A percentile compares a stretch with the other conserved stretches of the same genome.
Conservation (phyloP, 2,113 vertebrate genomes). For the Ageneiosus marmoratus region DNA sequence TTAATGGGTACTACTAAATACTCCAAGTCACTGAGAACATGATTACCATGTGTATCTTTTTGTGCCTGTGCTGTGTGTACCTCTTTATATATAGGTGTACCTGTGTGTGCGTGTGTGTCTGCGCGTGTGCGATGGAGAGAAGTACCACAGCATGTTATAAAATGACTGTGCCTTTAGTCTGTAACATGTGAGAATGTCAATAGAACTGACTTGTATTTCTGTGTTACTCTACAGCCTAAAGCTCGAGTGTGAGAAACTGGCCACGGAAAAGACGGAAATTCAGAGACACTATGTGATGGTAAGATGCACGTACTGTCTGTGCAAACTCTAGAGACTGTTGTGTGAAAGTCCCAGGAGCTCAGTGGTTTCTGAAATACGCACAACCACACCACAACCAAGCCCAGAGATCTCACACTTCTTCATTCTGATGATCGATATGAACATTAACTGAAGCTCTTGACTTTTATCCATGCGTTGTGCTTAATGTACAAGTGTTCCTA, state of each 20-base stretch:
- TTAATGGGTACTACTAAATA: not conserved
- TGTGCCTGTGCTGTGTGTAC: too few relatives aligned
- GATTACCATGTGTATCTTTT: too few relatives aligned
- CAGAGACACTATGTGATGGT: slow-evolving; percentile 96
- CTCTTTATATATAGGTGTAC: not conserved
- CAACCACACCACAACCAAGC: too few relatives aligned
- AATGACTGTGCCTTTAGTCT: not conserved
- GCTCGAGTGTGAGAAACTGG: slow-evolving; percentile 91
- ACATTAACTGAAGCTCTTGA: too few relatives aligned
- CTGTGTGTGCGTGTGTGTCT: not conserved
- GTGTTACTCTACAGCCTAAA: slow-evolving; percentile 79
- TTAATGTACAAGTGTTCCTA: too few relatives aligned
- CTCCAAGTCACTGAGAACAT: not conserved
- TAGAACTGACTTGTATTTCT: not conserved
- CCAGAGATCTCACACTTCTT: too few relatives aligned
- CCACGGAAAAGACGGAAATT: slow-evolving; percentile 92
- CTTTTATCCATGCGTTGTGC: too few relatives aligned
- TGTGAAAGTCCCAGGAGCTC: too few relatives aligned
- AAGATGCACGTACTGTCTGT: slow-evolving; percentile 63
- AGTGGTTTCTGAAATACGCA: too few relatives aligned
- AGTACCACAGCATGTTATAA: not conserved
- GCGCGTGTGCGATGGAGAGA: not conserved
- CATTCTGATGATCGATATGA: too few relatives aligned
- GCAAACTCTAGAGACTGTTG: too few relatives aligned
- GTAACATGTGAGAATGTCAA: not conserved